Base-by-base conservation (phyloP, 2,888 invertebrate genomes). In the Magallana nippona region DNA sequence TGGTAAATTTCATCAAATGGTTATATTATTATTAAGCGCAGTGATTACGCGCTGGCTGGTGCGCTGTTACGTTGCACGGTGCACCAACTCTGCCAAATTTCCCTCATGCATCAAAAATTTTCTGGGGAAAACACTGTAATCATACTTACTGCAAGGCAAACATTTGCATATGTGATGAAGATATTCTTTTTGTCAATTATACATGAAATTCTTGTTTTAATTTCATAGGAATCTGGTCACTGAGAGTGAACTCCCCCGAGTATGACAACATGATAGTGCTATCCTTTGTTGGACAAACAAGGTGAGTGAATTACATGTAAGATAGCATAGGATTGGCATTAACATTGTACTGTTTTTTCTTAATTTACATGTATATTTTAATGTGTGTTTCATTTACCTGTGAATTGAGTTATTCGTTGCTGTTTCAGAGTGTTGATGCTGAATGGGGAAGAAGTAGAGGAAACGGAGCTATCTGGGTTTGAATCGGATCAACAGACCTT, bases 391-490 rank as follows among this genome's bases (percentile, higher is more conserved):
- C 5, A 44, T 5, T 44, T 0, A 44, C 44, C 8, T 44, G 44
- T 44, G 44, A 27, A 15, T 27, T 71, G 3, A 27, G 32, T 27
- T 32, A 13, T 11, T 2, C 19, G 3, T 32, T 71, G 71, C 22
- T 32, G 11, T 22, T 92, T 2, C 92, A 96, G 98, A 89, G 97
- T 98, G 22, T 95, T 99, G 78, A 96, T 97, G 87, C 94, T 99
- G 77, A 97, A 96, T 89, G 98, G 98, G 0, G 99, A 99, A 93
- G 99, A 99, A 94, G 98, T 99, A 0, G 99, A 99, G 94, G 99
- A 99, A 94, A 98, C 98, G 0, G 98, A 98, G 92, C 96, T 98
- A 88, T 95, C 96, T 83, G 99, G 99, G 0, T 98, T 99, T 93
- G 96, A 97, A 55, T 96, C 97, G 2, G 97, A 98, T 91, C 96